These are phyloP conservation scores for Picathartes gymnocephalus DNA, from an alignment of 2,113 vertebrate species.

Conservation along the genomic window DNA sequence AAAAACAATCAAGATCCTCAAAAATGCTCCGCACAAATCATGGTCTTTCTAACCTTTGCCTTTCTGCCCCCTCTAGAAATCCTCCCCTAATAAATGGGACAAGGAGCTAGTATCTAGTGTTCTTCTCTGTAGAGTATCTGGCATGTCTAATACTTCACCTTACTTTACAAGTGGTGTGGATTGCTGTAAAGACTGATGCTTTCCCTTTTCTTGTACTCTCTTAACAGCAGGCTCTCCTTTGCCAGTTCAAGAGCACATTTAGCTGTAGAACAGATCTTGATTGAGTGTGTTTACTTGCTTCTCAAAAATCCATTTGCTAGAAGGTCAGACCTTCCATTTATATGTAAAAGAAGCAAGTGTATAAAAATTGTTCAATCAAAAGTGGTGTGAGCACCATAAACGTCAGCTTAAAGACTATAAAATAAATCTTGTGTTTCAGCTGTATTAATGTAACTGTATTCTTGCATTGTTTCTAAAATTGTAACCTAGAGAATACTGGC, in stretches of 20 bases:
- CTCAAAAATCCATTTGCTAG: conserved; percentile 47
- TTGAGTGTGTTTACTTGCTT: conserved; percentile 53
- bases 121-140: neutral
- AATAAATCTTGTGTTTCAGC: conserved; percentile 34
- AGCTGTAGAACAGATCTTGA: conserved; percentile 17
- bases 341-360: conserved; percentile 57
- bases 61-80: neutral
- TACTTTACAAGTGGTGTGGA: neutral
- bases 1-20: neutral
- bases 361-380: conserved; percentile 45
- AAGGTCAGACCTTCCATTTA: conserved; percentile 57
- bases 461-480: conserved; percentile 3
- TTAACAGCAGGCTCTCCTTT: neutral
- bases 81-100: neutral
- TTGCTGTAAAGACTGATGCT: neutral
- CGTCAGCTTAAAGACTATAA: conserved; percentile 43
- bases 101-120: neutral
- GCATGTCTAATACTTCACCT: neutral
- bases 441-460: conserved; percentile 9
- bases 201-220: neutral
- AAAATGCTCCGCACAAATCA: neutral
- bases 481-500: neutral
- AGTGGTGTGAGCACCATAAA: conserved; percentile 34
- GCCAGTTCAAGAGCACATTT: conserved; percentile 12
- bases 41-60: neutral